Evolutionary conservation across 2,113 vertebrate species (phyloP).

Genomic region (Zapornia atra): DNA sequence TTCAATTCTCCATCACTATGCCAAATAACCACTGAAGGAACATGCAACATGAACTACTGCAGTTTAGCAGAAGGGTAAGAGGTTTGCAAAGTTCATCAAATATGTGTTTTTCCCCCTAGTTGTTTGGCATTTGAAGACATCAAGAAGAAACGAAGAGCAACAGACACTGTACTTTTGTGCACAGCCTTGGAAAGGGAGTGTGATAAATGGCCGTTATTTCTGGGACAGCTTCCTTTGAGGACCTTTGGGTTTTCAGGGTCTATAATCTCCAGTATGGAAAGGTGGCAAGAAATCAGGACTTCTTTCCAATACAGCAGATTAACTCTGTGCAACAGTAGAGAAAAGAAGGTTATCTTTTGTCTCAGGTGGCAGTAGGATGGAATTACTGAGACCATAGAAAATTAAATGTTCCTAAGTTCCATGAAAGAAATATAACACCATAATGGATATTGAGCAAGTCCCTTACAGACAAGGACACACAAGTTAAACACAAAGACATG

Average conservation of each 20-base stretch:
- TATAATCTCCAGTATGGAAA: background rate
- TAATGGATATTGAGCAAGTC: background rate
- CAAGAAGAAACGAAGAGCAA: background rate
- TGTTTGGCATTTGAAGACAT: background rate
- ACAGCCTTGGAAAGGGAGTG: background rate
- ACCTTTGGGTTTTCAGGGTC: background rate
- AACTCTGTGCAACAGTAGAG: background rate
- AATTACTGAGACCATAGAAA: background rate
- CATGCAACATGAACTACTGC: rapidly evolving
- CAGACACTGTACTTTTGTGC: background rate
- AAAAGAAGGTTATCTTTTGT: background rate
- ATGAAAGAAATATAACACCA: background rate
- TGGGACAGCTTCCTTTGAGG: background rate
- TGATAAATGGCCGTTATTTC: background rate
- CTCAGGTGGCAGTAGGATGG: background rate
- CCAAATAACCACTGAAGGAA: background rate
- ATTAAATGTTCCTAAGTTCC: background rate
- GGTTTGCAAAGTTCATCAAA: background rate
- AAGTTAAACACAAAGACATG: background rate
- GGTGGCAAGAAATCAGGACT: background rate
- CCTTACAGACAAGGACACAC: background rate
- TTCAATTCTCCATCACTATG: background rate
- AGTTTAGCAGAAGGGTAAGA: background rate
- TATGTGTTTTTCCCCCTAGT: rapidly evolving
- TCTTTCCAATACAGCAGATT: background rate